Percentiles rank a stretch among this genome's conserved stretches.
phyloP scores from a whole-genome alignment of 2,113 vertebrate species.

The Panthera leo region DNA sequence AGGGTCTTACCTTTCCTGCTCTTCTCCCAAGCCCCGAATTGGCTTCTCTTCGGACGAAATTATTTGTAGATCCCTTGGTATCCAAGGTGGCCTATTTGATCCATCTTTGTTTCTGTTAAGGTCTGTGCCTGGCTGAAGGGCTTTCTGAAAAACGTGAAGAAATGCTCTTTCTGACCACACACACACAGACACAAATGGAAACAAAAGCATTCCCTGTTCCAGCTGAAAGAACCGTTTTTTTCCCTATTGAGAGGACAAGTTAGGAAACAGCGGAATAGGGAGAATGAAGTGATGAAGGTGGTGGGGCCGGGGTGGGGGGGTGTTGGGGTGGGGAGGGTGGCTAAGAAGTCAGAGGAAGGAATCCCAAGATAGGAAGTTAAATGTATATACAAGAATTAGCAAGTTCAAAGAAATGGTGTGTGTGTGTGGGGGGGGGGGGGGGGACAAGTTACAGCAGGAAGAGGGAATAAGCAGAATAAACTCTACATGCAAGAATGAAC shows the following conservation, averaged over 20 bases:
- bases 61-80: not conserved
- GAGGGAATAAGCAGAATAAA: not conserved
- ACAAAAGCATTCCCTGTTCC: not conserved
- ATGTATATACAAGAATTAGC: not conserved
- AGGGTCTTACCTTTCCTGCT: not conserved
- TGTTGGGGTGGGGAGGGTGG: not conserved
- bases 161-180: not conserved
- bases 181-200: not conserved
- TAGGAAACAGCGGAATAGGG: not conserved
- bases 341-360: not conserved
- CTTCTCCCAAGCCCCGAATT: not conserved
- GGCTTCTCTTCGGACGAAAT: not conserved
- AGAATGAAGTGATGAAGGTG: not conserved
- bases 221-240: not conserved
- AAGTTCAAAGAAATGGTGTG: not conserved
- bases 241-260: not conserved
- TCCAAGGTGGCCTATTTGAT: not conserved
- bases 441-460: not conserved
- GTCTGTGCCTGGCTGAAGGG: not conserved
- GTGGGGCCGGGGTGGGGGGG: too few species aligned
- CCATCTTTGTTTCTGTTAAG: not conserved
- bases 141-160: conserved; percentile 44
- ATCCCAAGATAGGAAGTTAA: not conserved
- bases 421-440: too few species aligned
- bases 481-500: not conserved